Conservation (phyloP, 1,140 invertebrate species). For the Andricus grossulariae region DNA sequence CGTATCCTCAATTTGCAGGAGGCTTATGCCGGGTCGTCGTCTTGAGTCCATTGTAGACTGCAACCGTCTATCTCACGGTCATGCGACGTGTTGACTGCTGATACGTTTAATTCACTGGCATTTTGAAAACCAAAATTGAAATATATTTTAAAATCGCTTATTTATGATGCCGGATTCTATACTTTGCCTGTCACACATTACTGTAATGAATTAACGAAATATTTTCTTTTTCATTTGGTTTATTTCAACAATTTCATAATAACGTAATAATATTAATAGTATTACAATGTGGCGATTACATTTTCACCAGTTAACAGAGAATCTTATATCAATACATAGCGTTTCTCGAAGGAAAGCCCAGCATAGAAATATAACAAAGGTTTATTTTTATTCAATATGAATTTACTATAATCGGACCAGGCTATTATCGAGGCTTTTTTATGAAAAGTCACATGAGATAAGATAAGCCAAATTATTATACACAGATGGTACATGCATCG, state of each 20-base stretch:
- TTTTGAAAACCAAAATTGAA: no score
- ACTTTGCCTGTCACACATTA: no score
- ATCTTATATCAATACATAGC: conserved; percentile 74
- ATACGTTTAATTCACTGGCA: no score
- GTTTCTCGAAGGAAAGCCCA: conserved; percentile 74
- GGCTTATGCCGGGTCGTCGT: no score
- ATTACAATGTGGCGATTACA: conserved; percentile 75
- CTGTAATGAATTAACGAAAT: no score
- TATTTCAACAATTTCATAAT: conserved; percentile 78
- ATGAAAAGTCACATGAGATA: conserved; percentile 72
- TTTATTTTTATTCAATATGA: conserved; percentile 68
- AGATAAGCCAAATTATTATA: conserved; percentile 63
- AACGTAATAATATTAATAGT: conserved; percentile 76
- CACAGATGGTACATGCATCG: conserved; percentile 53
- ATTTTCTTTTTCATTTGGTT: conserved; percentile 70
- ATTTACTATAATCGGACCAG: conserved; percentile 73
- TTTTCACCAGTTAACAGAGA: conserved; percentile 76
- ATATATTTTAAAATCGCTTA: no score
- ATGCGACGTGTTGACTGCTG: no score
- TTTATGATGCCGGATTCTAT: no score
- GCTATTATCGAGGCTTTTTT: conserved; percentile 72
- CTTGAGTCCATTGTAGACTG: no score
- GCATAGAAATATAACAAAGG: conserved; percentile 75
- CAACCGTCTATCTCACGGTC: no score
- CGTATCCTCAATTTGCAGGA: no score